These are phyloP conservation scores for Mesoclemmys tuberculata DNA, from an alignment of 2,113 vertebrate genomes.

Conservation along the genomic window DNA sequence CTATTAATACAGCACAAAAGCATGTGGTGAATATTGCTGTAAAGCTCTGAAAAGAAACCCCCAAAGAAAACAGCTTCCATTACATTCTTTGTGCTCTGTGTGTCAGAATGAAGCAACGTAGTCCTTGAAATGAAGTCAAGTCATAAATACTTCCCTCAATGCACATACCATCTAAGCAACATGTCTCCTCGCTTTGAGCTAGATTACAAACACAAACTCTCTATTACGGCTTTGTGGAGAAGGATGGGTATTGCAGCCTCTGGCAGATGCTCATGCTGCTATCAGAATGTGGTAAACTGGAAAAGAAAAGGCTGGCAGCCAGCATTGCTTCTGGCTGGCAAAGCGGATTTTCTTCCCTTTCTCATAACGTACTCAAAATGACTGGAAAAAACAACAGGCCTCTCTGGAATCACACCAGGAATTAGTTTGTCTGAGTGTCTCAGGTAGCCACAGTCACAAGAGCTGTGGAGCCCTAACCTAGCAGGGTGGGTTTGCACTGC, in stretches of 20 bases:
- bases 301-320: background rate
- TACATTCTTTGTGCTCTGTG: background rate
- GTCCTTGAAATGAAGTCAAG: background rate
- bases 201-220: background rate
- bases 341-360: background rate
- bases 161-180: background rate
- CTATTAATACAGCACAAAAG: background rate
- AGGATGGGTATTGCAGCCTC: rapidly evolving
- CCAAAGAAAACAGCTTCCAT: background rate
- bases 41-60: constrained; percentile 8
- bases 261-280: background rate
- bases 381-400: background rate
- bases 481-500: background rate
- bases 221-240: background rate
- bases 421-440: background rate
- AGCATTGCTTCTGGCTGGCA: background rate
- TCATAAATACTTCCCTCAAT: constrained; percentile 29
- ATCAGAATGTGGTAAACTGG: background rate
- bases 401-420: background rate
- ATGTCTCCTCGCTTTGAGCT: constrained; percentile 7
- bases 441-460: background rate
- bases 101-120: background rate
- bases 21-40: background rate
- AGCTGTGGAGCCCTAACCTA: rapidly evolving
- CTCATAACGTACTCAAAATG: background rate